Evolutionary conservation across 2,113 vertebrate species (phyloP), one percentile per base, ranked within the genome.

Genomic region (Recurvirostra avosetta): DNA sequence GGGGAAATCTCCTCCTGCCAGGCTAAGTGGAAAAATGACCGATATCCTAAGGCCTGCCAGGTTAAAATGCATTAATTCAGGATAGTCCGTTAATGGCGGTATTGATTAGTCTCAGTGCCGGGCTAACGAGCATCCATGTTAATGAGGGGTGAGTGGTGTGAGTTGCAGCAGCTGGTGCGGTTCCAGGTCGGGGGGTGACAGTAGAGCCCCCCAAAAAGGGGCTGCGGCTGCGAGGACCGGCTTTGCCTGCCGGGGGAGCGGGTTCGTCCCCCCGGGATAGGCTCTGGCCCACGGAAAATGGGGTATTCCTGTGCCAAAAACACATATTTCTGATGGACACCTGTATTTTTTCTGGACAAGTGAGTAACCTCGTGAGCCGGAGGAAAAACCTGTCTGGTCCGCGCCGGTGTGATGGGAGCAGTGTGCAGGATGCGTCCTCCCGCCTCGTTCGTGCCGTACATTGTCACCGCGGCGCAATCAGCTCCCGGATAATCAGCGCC

Each of bases 81-180:
- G 81, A 23, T 91, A 67, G 94, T 84, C 86, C 47, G 77, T 96
- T 97, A 96, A 94, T 92, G 92, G 94, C 85, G 73, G 88, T 96
- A 97, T 96, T 94, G 97, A 98, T 98, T 93, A 96, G 95, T 71
- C 95, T 94, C 83, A 34, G 85, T 4, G 12, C 96, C 86, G 81
- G 78, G 94, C 96, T 97, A 96, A 97, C 47, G 56, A 97, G 96
- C 86, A 67, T 76, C 96, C 87, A 81, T 94, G 94, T 47, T 98
- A 97, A 98, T 88, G 92, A 98, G 94, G 92, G 94, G 65, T n/a
- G 95, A 95, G 89, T 2, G 55, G 72, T 74, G 92, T 67, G 92
- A 82, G 56, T 22, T 84, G 82, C 93, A 74, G 94, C 81, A 67
- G 78, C 94, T 49, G 72, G 27, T 75, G 73, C 14, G 0, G 32